A percentile compares a stretch with the other conserved stretches of the same genome.
Conservation (phyloP, 2,888 invertebrate genomes). For the Noctua pronuba region DNA sequence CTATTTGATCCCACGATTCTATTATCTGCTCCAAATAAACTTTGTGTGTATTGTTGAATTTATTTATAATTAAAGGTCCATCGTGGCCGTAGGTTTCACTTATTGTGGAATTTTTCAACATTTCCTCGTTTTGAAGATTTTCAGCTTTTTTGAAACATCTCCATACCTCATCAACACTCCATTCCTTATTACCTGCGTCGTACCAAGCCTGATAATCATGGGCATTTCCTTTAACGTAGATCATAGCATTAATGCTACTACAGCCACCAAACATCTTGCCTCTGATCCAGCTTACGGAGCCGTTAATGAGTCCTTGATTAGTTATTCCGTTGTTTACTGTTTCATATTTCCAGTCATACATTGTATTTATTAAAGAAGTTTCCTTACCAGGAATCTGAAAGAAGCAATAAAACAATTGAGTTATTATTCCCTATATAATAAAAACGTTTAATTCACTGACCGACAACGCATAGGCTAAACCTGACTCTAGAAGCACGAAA, state of each 20-base stretch:
- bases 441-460: not conserved
- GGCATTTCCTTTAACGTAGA: conserved; percentile 88
- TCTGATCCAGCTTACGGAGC: conserved; percentile 86
- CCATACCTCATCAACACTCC: conserved; percentile 87
- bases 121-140: conserved; percentile 75
- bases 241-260: conserved; percentile 89
- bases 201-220: conserved; percentile 84
- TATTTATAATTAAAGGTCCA: conserved; percentile 85
- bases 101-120: conserved; percentile 66
- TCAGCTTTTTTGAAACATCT: conserved; percentile 88
- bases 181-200: conserved; percentile 87
- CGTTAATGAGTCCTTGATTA: conserved; percentile 91
- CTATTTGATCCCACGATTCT: conserved; percentile 83
- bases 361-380: conserved; percentile 12
- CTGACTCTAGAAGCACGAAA: not conserved
- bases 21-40: conserved; percentile 67
- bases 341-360: conserved; percentile 87
- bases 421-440: not conserved
- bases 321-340: conserved; percentile 93
- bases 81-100: conserved; percentile 77
- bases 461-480: not conserved
- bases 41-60: conserved; percentile 81
- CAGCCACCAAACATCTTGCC: conserved; percentile 91
- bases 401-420: not conserved
- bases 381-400: conserved; percentile 70